Evolutionary conservation across 2,888 invertebrate genomes (phyloP).

Genomic region (Liodrosophila aerea): DNA sequence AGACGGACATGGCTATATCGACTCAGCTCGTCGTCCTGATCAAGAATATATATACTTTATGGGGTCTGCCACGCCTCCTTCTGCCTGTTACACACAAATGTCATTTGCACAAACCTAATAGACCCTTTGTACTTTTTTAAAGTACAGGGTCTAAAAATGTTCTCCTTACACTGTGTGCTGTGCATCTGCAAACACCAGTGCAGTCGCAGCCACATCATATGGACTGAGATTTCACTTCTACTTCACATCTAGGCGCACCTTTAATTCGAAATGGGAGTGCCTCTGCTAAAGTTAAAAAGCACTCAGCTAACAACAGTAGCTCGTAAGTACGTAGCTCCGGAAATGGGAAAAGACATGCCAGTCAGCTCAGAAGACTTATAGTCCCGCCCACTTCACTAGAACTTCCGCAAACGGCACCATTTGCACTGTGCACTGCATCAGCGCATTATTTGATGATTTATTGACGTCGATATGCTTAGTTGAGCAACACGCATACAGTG

Average conservation of each 20-base stretch:
- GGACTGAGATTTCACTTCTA: neutral
- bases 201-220: too few species aligned
- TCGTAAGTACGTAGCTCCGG: constrained; percentile 25
- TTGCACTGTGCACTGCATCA: constrained; percentile 46
- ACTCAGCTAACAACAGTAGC: constrained; percentile 14
- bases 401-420: constrained; percentile 36
- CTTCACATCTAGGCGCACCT: neutral
- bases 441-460: constrained; percentile 82
- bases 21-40: too few species aligned
- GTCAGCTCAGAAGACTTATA: neutral
- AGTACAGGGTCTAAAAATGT: too few species aligned
- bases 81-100: too few species aligned
- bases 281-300: constrained; percentile 23
- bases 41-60: too few species aligned
- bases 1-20: too few species aligned
- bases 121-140: too few species aligned
- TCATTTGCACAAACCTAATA: too few species aligned
- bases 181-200: too few species aligned
- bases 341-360: constrained; percentile 15
- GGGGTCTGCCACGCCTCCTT: too few species aligned
- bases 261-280: neutral
- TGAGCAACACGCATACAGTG: constrained; percentile 63
- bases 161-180: too few species aligned
- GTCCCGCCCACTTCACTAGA: neutral
- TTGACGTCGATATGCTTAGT: constrained; percentile 82